Evolutionary conservation across 2,797 vertebrate species (phyloP), one percentile per base, ranked within the genome.

Genomic region (Catostomus latipinnis): DNA sequence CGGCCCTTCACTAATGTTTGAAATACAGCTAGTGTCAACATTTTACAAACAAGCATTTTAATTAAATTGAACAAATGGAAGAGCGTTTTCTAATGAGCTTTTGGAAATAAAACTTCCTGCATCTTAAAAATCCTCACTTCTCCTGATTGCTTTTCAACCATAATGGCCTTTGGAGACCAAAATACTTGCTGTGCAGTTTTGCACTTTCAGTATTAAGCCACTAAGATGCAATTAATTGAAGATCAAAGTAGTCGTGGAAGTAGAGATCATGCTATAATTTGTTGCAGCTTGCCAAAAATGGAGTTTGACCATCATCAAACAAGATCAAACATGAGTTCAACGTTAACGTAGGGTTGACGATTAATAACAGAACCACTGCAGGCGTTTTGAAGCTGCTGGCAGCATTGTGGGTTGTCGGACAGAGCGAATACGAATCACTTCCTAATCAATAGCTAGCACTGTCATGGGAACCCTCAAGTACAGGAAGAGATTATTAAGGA

Each of bases 91-190:
- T 14, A n/a, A 1, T 14, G 13, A 12, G 6, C 53, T 71, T 71
- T 43, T 16, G 6, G 49, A 52, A 13, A 6, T 16, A 4, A 14
- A 3, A 34, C 34, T 3, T 34, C 34, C 34, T 34, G 34, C 34
- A 34, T 0, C 34, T 34, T 34, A 34, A 34, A 34, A 34, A 3
- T 61, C 16, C 71, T 34, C 5, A 0, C 56, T 48, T 14, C 61
- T 63, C n/a, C 57, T 9, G 4, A 74, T 16, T 49, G 50, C 73
- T 53, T 53, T 63, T 53, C n/a, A 65, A 12, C 34, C 11, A 13
- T 22, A 49, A 54, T 53, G 49, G 53, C 22, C 22, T 22, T 65
- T 5, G 34, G 53, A 66, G 52, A 67, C 57, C 74, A 66, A 75
- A 66, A 56, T 14, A n/a, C 34, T 18, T 6, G 5, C 45, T n/a